Conservation (phyloP, 2,113 vertebrate genomes). For the cattle (Bos taurus) region ARS-UCD2.0 NC_037343.1:26944001-26944500, state of each 20-base stretch:
- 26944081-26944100: background rate
- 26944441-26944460: background rate
- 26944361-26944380: background rate
- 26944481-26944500: background rate
- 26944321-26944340: background rate
- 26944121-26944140: background rate
- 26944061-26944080: background rate
- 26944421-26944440: background rate
- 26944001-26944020: background rate
- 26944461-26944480: background rate
- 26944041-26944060: rapidly evolving
- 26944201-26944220: background rate
- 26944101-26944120: background rate
- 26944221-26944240: background rate
- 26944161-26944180: background rate
- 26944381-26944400: background rate
- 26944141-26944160: background rate
- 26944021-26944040: background rate
- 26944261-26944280: background rate
- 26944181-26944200: background rate
- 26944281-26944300: background rate
- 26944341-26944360: background rate
- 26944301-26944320: background rate
- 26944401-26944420: background rate
- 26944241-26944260: background rate